Base-by-base conservation (phyloP, 2,113 vertebrate genomes). In the Eonycteris spelaea region DNA sequence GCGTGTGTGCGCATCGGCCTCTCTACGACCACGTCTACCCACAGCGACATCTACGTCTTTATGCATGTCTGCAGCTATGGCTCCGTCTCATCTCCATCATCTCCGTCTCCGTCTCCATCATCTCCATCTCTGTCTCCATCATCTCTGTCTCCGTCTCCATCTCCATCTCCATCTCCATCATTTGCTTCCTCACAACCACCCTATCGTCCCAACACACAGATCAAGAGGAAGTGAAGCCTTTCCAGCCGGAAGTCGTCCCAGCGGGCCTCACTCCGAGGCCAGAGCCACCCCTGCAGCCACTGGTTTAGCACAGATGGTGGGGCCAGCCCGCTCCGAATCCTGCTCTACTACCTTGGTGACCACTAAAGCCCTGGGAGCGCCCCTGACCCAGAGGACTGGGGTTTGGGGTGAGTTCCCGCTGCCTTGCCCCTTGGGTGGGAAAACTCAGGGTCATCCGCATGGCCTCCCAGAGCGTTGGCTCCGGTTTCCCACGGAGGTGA, bases 61-160 rank as follows among this genome's bases (percentile, higher is more conserved):
- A 2, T 19, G 3, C 5, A 2, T 14, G 24, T 59, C 48, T 33
- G 5, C 16, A 2, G 26, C 11, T 2, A 57, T 40, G 1, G 19
- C 19, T 45, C 5, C 3, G 7, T 26, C 73, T 40, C 43, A 51
- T 4, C 33, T 55, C 18, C 14, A 5, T 28, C 63, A 18, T 43
- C 26, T 19, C 48, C 3, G 6, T 35, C 43, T 3, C 14, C 6
- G 28, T 51, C 45, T 7, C 57, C 24, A 1, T 21, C 40, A 35
- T 51, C 45, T 7, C 57, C 24, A 1, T 21, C 40, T 10, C 24
- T 9, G 10, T 21, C 24, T 59, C 57, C 57, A 26, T 10, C 9
- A 8, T 10, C n/a, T n/a, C n/a, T n/a, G n/a, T n/a, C n/a, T n/a
- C n/a, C n/a, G n/a, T n/a, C n/a, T n/a, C n/a, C 12, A 4, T 51